A percentile compares a stretch with the other conserved stretches of the same genome.
phyloP scores from a whole-genome alignment of 2,888 invertebrate genomes.

The Leucania comma region DNA sequence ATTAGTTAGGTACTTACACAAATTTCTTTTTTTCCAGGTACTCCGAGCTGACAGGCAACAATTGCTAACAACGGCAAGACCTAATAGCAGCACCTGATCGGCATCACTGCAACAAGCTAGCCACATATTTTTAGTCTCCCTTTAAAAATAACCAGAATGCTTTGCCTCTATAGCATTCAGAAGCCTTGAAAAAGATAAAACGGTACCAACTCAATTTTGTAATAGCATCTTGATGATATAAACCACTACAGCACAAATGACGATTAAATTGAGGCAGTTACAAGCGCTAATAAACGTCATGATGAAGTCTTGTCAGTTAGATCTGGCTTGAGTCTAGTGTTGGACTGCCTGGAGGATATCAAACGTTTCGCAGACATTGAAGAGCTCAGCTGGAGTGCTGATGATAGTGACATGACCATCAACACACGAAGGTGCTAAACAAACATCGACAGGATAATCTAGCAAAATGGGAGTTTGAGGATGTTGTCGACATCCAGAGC shows the following conservation, averaged over 20 bases:
- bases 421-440: not conserved
- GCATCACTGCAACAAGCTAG: not conserved
- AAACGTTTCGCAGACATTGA: not conserved
- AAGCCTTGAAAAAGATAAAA: no score
- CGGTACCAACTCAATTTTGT: no score
- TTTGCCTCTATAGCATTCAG: no score
- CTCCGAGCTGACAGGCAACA: not conserved
- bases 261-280: not conserved
- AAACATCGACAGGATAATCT: not conserved
- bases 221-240: not conserved
- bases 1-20: not conserved
- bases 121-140: no score
- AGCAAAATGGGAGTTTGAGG: not conserved
- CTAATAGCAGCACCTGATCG: not conserved
- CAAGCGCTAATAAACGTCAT: not conserved
- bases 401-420: not conserved
- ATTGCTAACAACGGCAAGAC: slow-evolving; percentile 1
- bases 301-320: not conserved
- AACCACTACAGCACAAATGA: not conserved
- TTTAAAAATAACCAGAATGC: not conserved
- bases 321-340: not conserved
- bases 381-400: not conserved
- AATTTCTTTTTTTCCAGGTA: slow-evolving; percentile 19
- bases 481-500: not conserved
- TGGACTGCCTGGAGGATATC: not conserved